Evolutionary conservation across 2,797 vertebrate genomes (phyloP), one percentile per base, ranked within the genome.

Genomic region (Siniperca scherzeri): DNA sequence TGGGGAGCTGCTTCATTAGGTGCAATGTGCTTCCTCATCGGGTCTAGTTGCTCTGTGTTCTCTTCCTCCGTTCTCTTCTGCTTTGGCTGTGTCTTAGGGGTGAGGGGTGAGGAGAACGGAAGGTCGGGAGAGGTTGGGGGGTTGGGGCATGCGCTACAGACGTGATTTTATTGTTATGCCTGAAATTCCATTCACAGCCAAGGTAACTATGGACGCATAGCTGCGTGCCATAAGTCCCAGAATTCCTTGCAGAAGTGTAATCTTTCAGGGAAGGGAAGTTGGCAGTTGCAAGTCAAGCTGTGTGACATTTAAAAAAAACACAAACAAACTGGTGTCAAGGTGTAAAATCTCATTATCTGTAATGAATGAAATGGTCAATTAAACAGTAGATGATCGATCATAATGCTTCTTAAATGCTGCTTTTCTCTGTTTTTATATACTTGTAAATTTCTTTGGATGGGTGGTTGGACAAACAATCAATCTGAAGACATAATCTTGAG

Each of bases 1-100:
- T 13, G 1, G 74, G 70, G 83, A 90, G 80, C 76, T 52, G 74
- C 67, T 85, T 88, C 88, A 83, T 89, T 86, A 85, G 78, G 57
- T 69, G 53, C 81, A 74, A 71, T 77, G 87, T 87, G 90, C 87
- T 79, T 85, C 70, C 80, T 92, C 87, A 87, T 92, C 81, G 78
- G 74, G 80, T 85, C 52, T 10, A 27, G 21, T 72, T 53, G 72
- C 80, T 60, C 64, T 59, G 38, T 22, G 33, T 64, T 66, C 48
- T 71, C 59, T 64, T 57, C 74, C 77, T 70, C 36, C 50, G 33
- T 59, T 71, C 74, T 78, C 52, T 62, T 78, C 70, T 71, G 71
- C 78, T 85, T 82, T 80, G 73, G 70, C 56, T 75, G 62, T 38
- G 56, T 83, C 78, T 76, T 61, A 40, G 16, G 74, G 88, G 67